These are phyloP conservation scores for Periophthalmus modestus DNA, from an alignment of 2,113 vertebrate genomes.

Conservation along the genomic window DNA sequence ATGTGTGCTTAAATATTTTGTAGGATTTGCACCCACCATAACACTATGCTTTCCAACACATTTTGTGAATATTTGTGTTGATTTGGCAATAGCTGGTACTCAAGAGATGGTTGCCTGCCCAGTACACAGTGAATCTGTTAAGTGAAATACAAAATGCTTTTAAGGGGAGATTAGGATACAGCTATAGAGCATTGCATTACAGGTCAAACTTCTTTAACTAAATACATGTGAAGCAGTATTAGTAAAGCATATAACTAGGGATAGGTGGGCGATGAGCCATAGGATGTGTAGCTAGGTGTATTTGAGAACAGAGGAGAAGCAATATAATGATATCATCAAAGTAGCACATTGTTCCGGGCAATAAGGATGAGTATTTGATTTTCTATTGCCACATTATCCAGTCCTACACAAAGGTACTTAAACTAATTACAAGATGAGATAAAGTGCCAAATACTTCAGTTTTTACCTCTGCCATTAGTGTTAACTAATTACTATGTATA, in stretches of 20 bases:
- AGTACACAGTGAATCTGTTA: neutral
- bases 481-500: too few species aligned
- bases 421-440: neutral
- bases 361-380: too few species aligned
- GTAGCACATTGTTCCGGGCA: too few species aligned
- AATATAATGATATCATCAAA: too few species aligned
- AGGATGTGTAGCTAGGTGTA: too few species aligned
- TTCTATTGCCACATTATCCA: too few species aligned
- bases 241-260: too few species aligned
- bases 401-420: too few species aligned
- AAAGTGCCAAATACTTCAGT: neutral
- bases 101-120: conserved; percentile 7
- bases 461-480: too few species aligned
- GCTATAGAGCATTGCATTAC: neutral
- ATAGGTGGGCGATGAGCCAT: too few species aligned
- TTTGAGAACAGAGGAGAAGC: neutral
- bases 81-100: conserved; percentile 5
- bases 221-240: neutral
- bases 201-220: neutral
- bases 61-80: neutral
- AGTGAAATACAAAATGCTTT: conserved; percentile 9
- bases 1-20: neutral
- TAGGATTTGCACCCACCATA: neutral
- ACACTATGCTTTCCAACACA: neutral
- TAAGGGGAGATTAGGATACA: neutral